A percentile compares a stretch with the other conserved stretches of the same genome.
phyloP scores from a whole-genome alignment of 1,140 invertebrate genomes.

The Pseudomyrmex sp. region DNA sequence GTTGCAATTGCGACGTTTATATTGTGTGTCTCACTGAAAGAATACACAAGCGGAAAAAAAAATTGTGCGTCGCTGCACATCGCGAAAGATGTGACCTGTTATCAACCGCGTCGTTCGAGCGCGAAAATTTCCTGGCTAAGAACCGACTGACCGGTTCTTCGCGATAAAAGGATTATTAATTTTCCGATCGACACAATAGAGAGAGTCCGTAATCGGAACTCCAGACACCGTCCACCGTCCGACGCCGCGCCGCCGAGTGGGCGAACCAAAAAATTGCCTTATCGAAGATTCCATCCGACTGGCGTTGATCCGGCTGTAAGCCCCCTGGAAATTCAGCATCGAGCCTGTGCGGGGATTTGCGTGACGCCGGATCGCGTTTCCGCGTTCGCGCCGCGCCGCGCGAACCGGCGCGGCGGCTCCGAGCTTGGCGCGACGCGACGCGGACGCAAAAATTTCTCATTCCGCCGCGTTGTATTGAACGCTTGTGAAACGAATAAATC shows the following conservation, averaged over 20 bases:
- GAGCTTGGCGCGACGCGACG: constrained; percentile 17
- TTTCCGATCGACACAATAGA: constrained; percentile 41
- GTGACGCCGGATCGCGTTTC: constrained; percentile 55
- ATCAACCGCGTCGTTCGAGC: constrained; percentile 23
- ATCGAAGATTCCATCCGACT: constrained; percentile 54
- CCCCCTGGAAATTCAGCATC: constrained; percentile 50
- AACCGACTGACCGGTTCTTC: constrained; percentile 27
- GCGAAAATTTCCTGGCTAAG: constrained; percentile 39
- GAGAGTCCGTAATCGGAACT: constrained; percentile 46
- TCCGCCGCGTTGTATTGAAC: constrained; percentile 50
- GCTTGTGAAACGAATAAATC: constrained; percentile 57
- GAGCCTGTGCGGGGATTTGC: constrained; percentile 45
- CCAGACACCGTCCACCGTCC: constrained; percentile 22
- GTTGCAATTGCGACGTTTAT: neutral
- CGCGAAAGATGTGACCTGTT: neutral
- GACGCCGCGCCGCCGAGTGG: constrained; percentile 1
- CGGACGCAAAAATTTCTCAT: constrained; percentile 57
- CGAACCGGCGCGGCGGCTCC: neutral
- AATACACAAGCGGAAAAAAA: neutral
- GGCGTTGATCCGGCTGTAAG: constrained; percentile 56
- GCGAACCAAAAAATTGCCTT: constrained; percentile 52
- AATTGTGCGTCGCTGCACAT: neutral
- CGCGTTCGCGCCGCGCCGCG: neutral
- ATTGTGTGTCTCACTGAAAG: neutral
- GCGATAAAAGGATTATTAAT: constrained; percentile 45